Base-by-base conservation (phyloP, 2,888 invertebrate genomes). In the Lydus trimaculatus region DNA sequence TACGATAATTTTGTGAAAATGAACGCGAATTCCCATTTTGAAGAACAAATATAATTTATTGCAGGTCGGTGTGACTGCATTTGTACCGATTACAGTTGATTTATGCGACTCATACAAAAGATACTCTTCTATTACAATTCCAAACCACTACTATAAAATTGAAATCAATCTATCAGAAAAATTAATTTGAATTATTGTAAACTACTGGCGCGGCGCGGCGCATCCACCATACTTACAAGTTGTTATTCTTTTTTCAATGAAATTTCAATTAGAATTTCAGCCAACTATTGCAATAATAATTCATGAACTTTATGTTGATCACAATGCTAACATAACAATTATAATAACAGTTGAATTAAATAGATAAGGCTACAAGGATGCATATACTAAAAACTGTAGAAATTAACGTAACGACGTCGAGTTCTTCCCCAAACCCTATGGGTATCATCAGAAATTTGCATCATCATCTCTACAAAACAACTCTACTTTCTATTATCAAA, bases 1-100 rank as follows among this genome's bases (percentile, higher is more conserved):
- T 84, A 84, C 84, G 84, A 80, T 83, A 84, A 84, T 84, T 84
- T 84, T 81, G 84, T 83, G 84, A 83, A 83, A 84, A 84, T 84
- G 83, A 83, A 83, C 83, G 84, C 80, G 79, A 80, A 83, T 83
- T 82, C 82, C 83, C 82, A 81, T 83, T 84, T 83, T 83, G 83
- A 83, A 83, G 84, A 83, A 84, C 83, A 81, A 81, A 81, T 80
- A 80, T 80, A 83, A 84, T 83, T 84, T 83, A 84, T 81, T 79
- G 81, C 78, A 73, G 78, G 75, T 78, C 76, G 78, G 75, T 80
- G 78, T 79, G 79, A 78, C 78, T 78, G 78, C 75, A 80, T 79
- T 80, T 79, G 79, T 77, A 79, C 76, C 80, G 80, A 81, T 81
- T 81, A 81, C 77, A 75, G 33, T 65, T 79, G 79, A 81, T 81